A percentile compares a stretch with the other conserved stretches of the same genome.
phyloP scores from a whole-genome alignment of 2,888 invertebrate genomes.

The Drosophila paranaensis region DNA sequence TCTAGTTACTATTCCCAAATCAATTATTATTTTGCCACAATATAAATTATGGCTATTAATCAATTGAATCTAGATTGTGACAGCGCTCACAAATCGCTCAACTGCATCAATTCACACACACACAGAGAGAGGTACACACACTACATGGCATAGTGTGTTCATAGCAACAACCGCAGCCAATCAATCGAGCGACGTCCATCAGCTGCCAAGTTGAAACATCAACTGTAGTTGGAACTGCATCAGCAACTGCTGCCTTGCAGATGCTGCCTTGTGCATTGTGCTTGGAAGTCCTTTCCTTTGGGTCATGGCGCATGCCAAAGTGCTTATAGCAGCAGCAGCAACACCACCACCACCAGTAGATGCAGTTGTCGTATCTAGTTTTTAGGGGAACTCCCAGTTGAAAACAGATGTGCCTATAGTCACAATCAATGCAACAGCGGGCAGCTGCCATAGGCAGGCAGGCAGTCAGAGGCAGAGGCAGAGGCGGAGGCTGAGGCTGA shows the following conservation, averaged over 20 bases:
- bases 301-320: slow-evolving; percentile 54
- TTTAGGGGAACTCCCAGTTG: slow-evolving; percentile 42
- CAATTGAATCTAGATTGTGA: slow-evolving; percentile 13
- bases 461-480: slow-evolving; percentile 6
- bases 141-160: not conserved
- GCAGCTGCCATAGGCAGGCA: slow-evolving; percentile 34
- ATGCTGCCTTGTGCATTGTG: slow-evolving; percentile 26
- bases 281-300: slow-evolving; percentile 5
- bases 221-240: slow-evolving; percentile 29
- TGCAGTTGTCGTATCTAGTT: slow-evolving; percentile 20
- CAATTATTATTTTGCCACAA: not conserved
- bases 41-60: not conserved
- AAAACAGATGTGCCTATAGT: slow-evolving; percentile 50
- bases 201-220: slow-evolving; percentile 44
- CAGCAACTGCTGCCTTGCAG: slow-evolving; percentile 29
- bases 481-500: slow-evolving; percentile 7
- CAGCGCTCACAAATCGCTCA: slow-evolving; percentile 20
- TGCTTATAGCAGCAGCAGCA: slow-evolving; percentile 2
- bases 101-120: slow-evolving; percentile 14
- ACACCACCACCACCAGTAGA: not conserved
- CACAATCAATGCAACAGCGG: slow-evolving; percentile 57
- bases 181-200: slow-evolving; percentile 40
- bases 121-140: not conserved
- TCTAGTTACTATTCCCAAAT: too few relatives aligned
- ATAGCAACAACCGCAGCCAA: slow-evolving; percentile 32